A percentile compares a stretch with the other conserved stretches of the same genome.
phyloP scores from a whole-genome alignment of 2,888 invertebrate genomes.

The Itoplectis maculator region DNA sequence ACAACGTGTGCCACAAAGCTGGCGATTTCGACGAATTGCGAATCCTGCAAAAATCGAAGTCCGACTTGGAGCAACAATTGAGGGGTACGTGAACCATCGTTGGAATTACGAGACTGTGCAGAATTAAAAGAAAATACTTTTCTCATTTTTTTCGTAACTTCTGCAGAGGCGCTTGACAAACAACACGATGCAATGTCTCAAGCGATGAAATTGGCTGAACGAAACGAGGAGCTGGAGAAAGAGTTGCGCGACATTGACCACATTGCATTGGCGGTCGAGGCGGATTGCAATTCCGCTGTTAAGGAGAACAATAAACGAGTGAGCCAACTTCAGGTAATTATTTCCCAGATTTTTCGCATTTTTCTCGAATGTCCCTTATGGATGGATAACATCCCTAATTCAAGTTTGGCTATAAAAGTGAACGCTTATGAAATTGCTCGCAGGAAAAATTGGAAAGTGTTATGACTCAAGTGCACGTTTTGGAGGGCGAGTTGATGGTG shows the following conservation, averaged over 20 bases:
- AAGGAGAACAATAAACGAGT: constrained; percentile 87
- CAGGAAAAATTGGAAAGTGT: constrained; percentile 85
- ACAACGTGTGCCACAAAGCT: constrained; percentile 52
- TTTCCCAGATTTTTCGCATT: not conserved
- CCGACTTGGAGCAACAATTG: constrained; percentile 86
- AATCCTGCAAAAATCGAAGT: constrained; percentile 87
- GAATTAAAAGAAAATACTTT: constrained; percentile 22
- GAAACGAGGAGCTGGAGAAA: constrained; percentile 89
- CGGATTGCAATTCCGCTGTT: constrained; percentile 90
- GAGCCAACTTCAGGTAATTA: constrained; percentile 82
- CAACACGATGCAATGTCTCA: constrained; percentile 93
- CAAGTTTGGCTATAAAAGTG: not conserved
- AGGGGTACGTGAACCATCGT: constrained; percentile 81
- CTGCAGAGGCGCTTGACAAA: constrained; percentile 86
- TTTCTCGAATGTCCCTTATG: not conserved
- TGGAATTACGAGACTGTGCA: not conserved
- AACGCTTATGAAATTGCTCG: not conserved
- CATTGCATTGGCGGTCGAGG: constrained; percentile 91
- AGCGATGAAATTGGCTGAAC: constrained; percentile 90
- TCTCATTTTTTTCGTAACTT: not conserved
- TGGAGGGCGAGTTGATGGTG: constrained; percentile 85
- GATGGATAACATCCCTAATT: not conserved
- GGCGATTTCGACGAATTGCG: constrained; percentile 85
- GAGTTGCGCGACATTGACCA: constrained; percentile 91
- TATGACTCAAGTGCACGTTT: constrained; percentile 84